A percentile compares a stretch with the other conserved stretches of the same genome.
Evolutionary conservation across 2,888 invertebrate genomes (phyloP).

Genomic region (Ischnus inquisitorius): DNA sequence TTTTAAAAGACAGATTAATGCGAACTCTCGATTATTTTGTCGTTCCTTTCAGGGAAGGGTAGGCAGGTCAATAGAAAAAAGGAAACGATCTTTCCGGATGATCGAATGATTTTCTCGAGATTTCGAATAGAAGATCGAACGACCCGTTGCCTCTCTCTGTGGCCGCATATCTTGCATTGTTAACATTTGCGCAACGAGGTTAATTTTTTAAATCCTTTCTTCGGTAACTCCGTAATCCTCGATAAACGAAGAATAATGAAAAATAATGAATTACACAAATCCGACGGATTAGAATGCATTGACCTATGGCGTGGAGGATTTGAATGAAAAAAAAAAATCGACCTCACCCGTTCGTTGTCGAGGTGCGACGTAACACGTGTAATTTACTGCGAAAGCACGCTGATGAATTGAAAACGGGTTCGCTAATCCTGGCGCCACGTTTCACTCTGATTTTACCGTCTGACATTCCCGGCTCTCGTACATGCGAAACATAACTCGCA

Average conservation of each 20-base stretch:
- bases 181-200: no score
- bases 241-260: not conserved
- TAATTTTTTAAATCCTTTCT: no score
- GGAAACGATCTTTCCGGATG: no score
- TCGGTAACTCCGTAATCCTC: not conserved
- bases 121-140: no score
- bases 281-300: not conserved
- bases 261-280: not conserved
- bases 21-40: no score
- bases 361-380: constrained; percentile 10
- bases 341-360: not conserved
- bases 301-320: not conserved
- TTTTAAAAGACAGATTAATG: no score
- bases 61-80: no score
- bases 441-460: constrained; percentile 18
- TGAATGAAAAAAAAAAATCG: constrained; percentile 43
- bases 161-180: no score
- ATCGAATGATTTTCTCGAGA: no score
- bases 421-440: constrained; percentile 36
- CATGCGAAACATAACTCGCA: not conserved
- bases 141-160: no score
- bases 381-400: constrained; percentile 7
- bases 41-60: no score
- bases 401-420: constrained; percentile 28
- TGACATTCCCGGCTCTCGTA: constrained; percentile 27